Evolutionary conservation across 2,797 vertebrate genomes (phyloP).

Genomic region (Pseudomugil tenellus): DNA sequence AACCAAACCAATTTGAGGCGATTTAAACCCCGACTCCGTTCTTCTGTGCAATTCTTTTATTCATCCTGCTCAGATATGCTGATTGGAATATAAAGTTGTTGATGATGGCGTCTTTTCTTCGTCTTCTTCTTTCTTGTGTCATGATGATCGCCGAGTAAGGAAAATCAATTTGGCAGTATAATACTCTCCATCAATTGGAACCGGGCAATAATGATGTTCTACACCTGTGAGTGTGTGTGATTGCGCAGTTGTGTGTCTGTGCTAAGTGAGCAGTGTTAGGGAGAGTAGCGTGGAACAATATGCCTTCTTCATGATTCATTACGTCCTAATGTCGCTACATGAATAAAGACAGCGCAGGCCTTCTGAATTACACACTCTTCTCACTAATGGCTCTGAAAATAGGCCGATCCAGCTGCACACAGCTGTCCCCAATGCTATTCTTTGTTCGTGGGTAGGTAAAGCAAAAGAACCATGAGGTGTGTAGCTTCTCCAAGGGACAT

Average conservation of each 20-base stretch:
- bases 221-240: constrained; percentile 66
- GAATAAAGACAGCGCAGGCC: constrained; percentile 60
- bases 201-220: constrained; percentile 76
- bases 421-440: constrained; percentile 5
- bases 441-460: constrained; percentile 62
- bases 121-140: constrained; percentile 60
- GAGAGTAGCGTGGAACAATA: constrained; percentile 71
- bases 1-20: constrained; percentile 70
- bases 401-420: constrained; percentile 30
- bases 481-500: constrained; percentile 20
- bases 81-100: constrained; percentile 78
- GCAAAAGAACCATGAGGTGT: constrained; percentile 39
- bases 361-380: constrained; percentile 61
- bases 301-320: constrained; percentile 78
- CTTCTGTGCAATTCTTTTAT: constrained; percentile 48
- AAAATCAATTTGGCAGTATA: constrained; percentile 78
- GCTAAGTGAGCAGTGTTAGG: constrained; percentile 45
- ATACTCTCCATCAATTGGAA: constrained; percentile 75
- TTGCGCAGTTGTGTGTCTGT: constrained; percentile 17
- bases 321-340: constrained; percentile 68
- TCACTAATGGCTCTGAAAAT: constrained; percentile 72
- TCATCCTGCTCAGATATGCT: constrained; percentile 70
- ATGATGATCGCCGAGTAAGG: constrained; percentile 50
- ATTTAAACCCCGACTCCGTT: constrained; percentile 64
- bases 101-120: constrained; percentile 73